Percentiles rank a stretch among this genome's conserved stretches.
Evolutionary conservation across 2,888 invertebrate genomes (phyloP).

Genomic region (Caenorhabditis macrosperma): DNA sequence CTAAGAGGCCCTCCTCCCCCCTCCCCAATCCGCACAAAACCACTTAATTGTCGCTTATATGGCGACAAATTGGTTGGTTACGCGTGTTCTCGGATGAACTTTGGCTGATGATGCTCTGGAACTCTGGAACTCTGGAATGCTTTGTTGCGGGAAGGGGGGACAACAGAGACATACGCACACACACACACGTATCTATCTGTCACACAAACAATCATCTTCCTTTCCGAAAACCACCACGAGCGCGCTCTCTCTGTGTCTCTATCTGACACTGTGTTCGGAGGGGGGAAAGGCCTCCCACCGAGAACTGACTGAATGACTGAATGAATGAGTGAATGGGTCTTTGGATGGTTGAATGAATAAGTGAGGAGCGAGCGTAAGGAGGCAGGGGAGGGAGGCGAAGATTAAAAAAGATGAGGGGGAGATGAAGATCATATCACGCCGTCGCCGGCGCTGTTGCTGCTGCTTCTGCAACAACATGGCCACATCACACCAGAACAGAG

Average conservation of each 20-base stretch:
- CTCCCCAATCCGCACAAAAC: slow-evolving; percentile 34
- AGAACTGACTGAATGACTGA: slow-evolving; percentile 53
- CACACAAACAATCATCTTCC: slow-evolving; percentile 63
- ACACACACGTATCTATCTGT: slow-evolving; percentile 59
- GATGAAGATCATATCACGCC: slow-evolving; percentile 46
- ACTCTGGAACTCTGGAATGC: slow-evolving; percentile 37
- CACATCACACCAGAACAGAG: no score
- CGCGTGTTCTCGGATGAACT: background rate
- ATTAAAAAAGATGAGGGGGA: slow-evolving; percentile 33
- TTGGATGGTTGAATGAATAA: slow-evolving; percentile 59
- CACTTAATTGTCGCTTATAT: slow-evolving; percentile 44
- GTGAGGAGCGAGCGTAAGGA: slow-evolving; percentile 54
- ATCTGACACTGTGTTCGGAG: slow-evolving; percentile 45
- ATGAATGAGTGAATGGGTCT: slow-evolving; percentile 59
- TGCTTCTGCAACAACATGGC: slow-evolving; percentile 3
- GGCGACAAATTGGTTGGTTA: slow-evolving; percentile 25
- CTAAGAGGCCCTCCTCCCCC: background rate
- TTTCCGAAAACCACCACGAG: slow-evolving; percentile 57
- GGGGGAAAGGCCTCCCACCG: slow-evolving; percentile 56
- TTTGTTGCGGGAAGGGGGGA: slow-evolving; percentile 24
- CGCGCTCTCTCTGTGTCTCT: slow-evolving; percentile 43
- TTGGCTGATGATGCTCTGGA: background rate
- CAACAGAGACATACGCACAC: slow-evolving; percentile 51
- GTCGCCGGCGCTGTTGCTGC: background rate
- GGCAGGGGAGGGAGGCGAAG: slow-evolving; percentile 25